Base-by-base conservation (phyloP, 37 sponge, comb jelly and placozoan genomes). In the Eunapius fragilis region DNA sequence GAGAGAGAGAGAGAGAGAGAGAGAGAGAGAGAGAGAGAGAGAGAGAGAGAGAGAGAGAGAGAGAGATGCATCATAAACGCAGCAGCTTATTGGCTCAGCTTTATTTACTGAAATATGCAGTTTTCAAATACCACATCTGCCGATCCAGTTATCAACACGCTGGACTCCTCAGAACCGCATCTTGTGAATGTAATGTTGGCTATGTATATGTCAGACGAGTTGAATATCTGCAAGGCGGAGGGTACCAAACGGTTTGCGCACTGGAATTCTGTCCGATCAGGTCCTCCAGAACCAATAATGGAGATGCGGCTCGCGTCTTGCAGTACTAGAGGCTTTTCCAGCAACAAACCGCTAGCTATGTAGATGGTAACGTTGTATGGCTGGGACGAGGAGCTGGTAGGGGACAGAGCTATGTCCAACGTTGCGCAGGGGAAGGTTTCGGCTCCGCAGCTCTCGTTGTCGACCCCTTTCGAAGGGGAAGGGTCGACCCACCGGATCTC, bases 101-200 rank as follows among this genome's bases (percentile, higher is more conserved):
- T n/a, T n/a, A 69, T 84, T 78, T 47, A 89, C 89, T 41, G 6
- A 32, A 92, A 92, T 25, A 37, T n/a, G 35, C 93, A 93, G 47
- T 89, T 58, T 2, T 89, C 75, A 25, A 89, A 58, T 23, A 86
- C 71, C 24, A 93, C 33, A 68, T 71, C 10, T 22, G 48, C 14
- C 6, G 82, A 81, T 25, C 28, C 14, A 12, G 75, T 69, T 30
- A 86, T 41, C 34, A 79, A 89, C 12, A 93, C 17, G 26, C 35
- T 49, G 2, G 86, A 76, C 13, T 82, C 37, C 30, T 81, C 26
- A 11, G 89, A 83, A 9, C 89, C 87, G 82, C 93, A 93, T 33
- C 82, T 67, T 10, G 81, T 85, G 83, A 92, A 93, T 17, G 87
- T 93, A 5, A 89, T 82, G 7, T 74, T 74, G 25, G 83, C 41